Percentiles rank a stretch among this genome's conserved stretches.
Evolutionary conservation across 2,113 vertebrate species (phyloP).

Genomic region (Eulacestoma nigropectus): DNA sequence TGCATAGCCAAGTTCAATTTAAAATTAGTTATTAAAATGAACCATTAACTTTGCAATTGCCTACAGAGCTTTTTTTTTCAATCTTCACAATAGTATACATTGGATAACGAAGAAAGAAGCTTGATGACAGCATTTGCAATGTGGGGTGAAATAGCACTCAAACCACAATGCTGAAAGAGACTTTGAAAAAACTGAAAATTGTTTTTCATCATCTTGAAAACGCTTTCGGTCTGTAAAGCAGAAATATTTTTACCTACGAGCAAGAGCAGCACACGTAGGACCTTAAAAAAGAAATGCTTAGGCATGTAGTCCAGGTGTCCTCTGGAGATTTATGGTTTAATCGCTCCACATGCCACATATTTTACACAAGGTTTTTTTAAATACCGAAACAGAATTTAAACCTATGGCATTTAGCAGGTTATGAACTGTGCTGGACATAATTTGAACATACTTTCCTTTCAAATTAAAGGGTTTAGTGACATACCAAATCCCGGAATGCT

Average conservation of each 20-base stretch:
- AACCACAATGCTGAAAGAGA: neutral
- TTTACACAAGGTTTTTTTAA: neutral
- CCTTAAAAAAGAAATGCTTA: neutral
- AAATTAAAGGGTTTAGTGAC: slow-evolving; percentile 28
- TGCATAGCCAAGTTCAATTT: neutral
- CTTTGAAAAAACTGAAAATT: neutral
- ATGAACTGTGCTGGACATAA: neutral
- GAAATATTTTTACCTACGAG: neutral
- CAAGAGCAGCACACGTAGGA: neutral
- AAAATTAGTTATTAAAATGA: slow-evolving; percentile 7
- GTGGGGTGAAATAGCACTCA: neutral
- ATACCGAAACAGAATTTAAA: neutral
- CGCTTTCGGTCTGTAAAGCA: neutral
- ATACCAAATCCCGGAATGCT: slow-evolving; percentile 93
- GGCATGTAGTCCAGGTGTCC: neutral
- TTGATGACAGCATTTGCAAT: neutral
- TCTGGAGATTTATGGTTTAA: neutral
- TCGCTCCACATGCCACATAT: neutral
- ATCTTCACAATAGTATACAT: neutral
- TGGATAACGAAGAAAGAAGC: neutral
- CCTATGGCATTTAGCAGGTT: neutral
- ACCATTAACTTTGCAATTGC: neutral
- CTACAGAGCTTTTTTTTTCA: neutral
- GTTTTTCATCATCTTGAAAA: neutral
- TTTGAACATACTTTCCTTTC: neutral